Conservation (phyloP, 2,797 vertebrate species). For the Acanthis flammea region DNA sequence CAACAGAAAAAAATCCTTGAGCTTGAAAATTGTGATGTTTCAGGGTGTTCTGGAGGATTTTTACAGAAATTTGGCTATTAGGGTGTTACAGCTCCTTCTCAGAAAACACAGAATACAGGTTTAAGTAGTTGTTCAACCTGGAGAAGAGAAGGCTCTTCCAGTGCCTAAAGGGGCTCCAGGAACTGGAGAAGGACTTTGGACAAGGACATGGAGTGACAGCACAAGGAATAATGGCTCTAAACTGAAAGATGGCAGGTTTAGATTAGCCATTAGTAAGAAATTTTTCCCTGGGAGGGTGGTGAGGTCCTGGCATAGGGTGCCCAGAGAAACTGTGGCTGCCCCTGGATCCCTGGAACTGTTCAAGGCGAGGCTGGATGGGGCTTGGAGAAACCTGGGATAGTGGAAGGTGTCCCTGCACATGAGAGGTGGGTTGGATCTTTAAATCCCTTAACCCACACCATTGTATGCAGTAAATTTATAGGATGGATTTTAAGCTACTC, state of each 20-base stretch:
- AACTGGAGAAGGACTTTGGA: neutral
- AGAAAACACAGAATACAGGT: neutral
- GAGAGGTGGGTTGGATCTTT: neutral
- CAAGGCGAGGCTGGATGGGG: accelerated
- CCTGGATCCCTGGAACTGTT: neutral
- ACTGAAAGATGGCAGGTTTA: neutral
- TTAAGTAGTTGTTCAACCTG: neutral
- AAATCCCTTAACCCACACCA: neutral
- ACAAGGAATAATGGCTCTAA: neutral
- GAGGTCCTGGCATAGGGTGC: neutral
- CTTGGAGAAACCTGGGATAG: neutral
- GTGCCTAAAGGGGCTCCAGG: neutral
- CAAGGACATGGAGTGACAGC: neutral
- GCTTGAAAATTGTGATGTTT: neutral
- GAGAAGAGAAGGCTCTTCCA: neutral
- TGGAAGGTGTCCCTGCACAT: neutral
- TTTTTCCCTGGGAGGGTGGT: neutral
- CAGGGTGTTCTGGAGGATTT: neutral
- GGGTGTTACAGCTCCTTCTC: neutral
- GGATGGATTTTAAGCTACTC: neutral
- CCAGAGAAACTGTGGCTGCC: neutral
- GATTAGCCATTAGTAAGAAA: neutral
- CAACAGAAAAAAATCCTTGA: neutral
- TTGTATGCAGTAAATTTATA: neutral
- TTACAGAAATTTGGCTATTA: neutral